Conservation (phyloP, 2,888 invertebrate species). For the Ophraella communa region DNA sequence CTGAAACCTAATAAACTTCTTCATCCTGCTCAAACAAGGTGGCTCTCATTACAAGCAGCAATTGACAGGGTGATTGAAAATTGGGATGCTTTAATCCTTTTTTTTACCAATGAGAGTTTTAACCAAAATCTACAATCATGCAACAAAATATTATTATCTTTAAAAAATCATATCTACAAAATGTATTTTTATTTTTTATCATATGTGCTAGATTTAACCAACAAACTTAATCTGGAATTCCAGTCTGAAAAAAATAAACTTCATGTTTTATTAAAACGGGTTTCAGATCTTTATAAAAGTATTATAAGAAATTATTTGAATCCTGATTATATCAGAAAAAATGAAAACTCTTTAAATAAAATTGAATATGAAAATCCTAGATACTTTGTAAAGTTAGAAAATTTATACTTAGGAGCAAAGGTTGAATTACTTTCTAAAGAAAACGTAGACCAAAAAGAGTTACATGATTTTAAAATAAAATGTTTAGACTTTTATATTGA, state of each 20-base stretch:
- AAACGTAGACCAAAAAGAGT: not conserved
- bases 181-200: constrained; percentile 12
- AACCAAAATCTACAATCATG: constrained; percentile 4
- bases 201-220: constrained; percentile 10
- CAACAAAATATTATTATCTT: constrained; percentile 5
- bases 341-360: not conserved
- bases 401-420: constrained; percentile 16
- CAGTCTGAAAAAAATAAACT: constrained; percentile 14
- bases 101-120: constrained; percentile 8
- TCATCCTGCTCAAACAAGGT: constrained; percentile 23
- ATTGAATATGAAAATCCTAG: constrained; percentile 18
- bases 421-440: not conserved
- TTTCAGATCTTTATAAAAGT: constrained; percentile 12
- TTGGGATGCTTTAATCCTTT: constrained; percentile 6
- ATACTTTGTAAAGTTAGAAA: constrained; percentile 3
- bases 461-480: not conserved
- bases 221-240: constrained; percentile 11
- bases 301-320: constrained; percentile 10
- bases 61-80: constrained; percentile 19
- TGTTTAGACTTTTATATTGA: constrained; percentile 1
- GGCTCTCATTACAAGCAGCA: constrained; percentile 26
- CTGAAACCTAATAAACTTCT: constrained; percentile 25
- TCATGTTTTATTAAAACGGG: constrained; percentile 2
- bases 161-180: constrained; percentile 19
- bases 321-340: constrained; percentile 2